Base-by-base conservation (phyloP, 2,888 invertebrate genomes). In the Campoplex nolae region DNA sequence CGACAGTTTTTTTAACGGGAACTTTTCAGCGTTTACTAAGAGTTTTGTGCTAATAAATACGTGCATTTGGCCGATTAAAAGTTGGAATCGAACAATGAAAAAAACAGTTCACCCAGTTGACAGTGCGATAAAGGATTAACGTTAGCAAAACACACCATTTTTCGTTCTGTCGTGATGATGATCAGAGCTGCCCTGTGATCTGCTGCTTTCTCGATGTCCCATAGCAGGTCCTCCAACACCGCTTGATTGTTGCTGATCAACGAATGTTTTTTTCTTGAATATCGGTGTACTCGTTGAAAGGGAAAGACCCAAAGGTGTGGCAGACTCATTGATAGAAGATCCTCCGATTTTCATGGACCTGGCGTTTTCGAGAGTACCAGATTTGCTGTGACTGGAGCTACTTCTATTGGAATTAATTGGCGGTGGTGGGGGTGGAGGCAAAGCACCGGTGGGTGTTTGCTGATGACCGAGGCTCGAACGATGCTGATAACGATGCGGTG, bases 281-380 rank as follows among this genome's bases (percentile, higher is more conserved):
- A 97, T 95, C 18, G 97, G 97, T 82, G 97, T 97, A 90, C 96
- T 96, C 67, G 96, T 96, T 70, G 96, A 96, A 90, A 95, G 91
- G 78, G 93, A 93, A 51, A 94, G 87, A 42, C 94, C 95, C 83
- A 95, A 93, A 86, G 95, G 95, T 75, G 95, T 94, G 42, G 94
- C 93, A 85, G 95, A 94, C 88, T 95, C 95, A 58, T 92, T 92
- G 68, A 94, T 90, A 58, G 95, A 80, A 23, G 85, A 38, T 16
- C 38, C 54, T 65, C 82, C 62, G 13, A 78, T 78, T 83, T 88
- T 89, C 84, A 92, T 92, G 88, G 92, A 93, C 83, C 93, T 94
- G 48, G 91, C 90, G 48, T 92, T 92, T 79, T 94, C 94, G 32
- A 94, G 89, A 11, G 94, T 94, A 0, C 94, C 94, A 68, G 93